Percentiles rank a stretch among this genome's conserved stretches.
phyloP scores from a whole-genome alignment of 2,888 invertebrate species.

The Caenorhabditis wallacei region DNA sequence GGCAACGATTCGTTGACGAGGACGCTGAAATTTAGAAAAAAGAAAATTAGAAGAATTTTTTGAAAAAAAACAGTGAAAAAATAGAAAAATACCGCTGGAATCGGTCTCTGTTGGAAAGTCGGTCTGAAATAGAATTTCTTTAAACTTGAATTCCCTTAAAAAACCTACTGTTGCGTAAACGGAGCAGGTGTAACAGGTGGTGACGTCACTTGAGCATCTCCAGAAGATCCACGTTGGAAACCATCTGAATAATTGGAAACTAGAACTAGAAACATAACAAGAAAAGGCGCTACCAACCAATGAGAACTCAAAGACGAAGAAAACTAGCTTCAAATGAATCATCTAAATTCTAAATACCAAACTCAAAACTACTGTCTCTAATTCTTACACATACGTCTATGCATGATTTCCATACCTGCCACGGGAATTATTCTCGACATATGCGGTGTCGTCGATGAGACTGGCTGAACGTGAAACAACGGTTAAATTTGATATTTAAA shows the following conservation, averaged over 20 bases:
- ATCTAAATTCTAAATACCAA: not conserved
- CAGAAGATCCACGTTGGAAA: slow-evolving; percentile 55
- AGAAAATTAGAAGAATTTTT: not conserved
- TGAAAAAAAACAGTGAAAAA: not conserved
- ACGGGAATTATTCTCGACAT: slow-evolving; percentile 75
- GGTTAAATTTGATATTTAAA: slow-evolving; percentile 32
- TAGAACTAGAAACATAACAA: slow-evolving; percentile 15
- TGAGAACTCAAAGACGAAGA: not conserved
- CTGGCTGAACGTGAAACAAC: slow-evolving; percentile 55
- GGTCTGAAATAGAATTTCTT: slow-evolving; percentile 25
- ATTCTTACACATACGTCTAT: slow-evolving; percentile 70
- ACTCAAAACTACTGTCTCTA: not conserved
- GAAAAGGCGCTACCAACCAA: slow-evolving; percentile 2
- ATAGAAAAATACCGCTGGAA: slow-evolving; percentile 34
- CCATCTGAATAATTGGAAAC: slow-evolving; percentile 54
- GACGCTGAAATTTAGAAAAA: slow-evolving; percentile 52
- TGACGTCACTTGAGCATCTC: slow-evolving; percentile 50
- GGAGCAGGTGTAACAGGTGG: slow-evolving; percentile 15
- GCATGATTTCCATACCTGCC: slow-evolving; percentile 75
- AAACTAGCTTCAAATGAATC: not conserved
- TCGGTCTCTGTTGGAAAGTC: slow-evolving; percentile 37
- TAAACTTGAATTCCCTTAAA: too few relatives aligned
- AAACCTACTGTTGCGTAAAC: slow-evolving; percentile 26
- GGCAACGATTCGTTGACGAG: slow-evolving; percentile 57
- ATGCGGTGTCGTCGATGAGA: slow-evolving; percentile 56